Conservation (phyloP, 1,140 invertebrate species). For the Magallana ariakensis region DNA sequence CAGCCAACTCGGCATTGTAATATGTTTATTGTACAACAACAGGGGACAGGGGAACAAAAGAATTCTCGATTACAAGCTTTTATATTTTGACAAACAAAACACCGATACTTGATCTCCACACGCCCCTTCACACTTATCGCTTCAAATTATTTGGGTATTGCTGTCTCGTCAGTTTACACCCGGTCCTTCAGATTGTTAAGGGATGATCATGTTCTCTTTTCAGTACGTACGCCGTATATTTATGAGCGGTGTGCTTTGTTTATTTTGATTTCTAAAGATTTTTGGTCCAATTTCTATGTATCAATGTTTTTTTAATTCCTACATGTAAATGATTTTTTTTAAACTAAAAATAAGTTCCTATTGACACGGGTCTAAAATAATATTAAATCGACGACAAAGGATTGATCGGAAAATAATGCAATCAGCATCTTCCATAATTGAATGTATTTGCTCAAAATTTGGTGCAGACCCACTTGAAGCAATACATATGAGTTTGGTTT, state of each 20-base stretch:
- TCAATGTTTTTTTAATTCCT: too few relatives aligned
- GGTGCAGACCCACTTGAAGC: slow-evolving; percentile 22
- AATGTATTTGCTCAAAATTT: neutral
- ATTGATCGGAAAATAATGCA: neutral
- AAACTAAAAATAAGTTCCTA: too few relatives aligned
- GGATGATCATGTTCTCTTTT: too few relatives aligned
- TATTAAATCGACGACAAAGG: neutral
- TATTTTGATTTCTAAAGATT: too few relatives aligned
- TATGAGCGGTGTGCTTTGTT: too few relatives aligned
- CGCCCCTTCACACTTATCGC: neutral
- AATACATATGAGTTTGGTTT: slow-evolving; percentile 21
- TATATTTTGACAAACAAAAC: neutral
- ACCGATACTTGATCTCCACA: slow-evolving; percentile 17
- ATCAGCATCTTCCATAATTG: neutral
- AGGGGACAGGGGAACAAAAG: neutral
- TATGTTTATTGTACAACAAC: slow-evolving; percentile 29
- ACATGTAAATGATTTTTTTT: too few relatives aligned
- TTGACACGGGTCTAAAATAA: too few relatives aligned
- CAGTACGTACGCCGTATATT: too few relatives aligned
- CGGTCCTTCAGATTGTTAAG: too few relatives aligned
- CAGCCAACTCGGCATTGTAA: slow-evolving; percentile 18
- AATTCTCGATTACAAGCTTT: slow-evolving; percentile 8
- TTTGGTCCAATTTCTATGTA: too few relatives aligned
- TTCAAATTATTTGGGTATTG: too few relatives aligned
- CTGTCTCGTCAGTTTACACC: too few relatives aligned